These are phyloP conservation scores for Embiotoca jacksoni DNA, from an alignment of 2,113 vertebrate species.

Conservation along the genomic window DNA sequence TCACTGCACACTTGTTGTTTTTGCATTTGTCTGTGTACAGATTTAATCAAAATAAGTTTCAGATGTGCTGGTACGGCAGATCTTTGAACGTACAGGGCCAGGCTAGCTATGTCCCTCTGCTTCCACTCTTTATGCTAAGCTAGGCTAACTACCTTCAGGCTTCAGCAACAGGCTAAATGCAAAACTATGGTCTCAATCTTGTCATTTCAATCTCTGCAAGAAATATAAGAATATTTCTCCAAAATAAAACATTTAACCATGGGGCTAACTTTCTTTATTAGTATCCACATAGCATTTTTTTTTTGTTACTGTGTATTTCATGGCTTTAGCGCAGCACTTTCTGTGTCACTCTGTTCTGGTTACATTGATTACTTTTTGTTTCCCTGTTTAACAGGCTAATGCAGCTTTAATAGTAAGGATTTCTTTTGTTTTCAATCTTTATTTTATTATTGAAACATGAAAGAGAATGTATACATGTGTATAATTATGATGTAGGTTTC, in stretches of 20 bases:
- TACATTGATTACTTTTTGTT: background rate
- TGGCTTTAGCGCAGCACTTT: conserved; percentile 43
- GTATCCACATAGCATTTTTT: background rate
- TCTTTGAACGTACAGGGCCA: background rate
- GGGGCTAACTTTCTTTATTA: conserved; percentile 8
- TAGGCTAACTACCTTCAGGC: background rate
- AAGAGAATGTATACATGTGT: conserved; percentile 8
- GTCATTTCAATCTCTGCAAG: background rate
- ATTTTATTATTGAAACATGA: conserved; percentile 17
- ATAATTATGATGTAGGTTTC: background rate
- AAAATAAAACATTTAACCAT: background rate
- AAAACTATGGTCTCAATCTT: background rate
- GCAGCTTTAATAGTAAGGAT: background rate
- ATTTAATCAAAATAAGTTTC: no score
- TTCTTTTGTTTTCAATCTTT: background rate
- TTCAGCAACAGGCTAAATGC: background rate
- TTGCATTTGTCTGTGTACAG: no score
- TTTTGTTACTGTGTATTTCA: conserved; percentile 7
- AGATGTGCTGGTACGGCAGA: no score
- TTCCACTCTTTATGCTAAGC: conserved; percentile 1
- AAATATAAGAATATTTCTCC: background rate
- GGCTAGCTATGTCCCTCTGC: background rate
- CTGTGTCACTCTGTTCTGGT: background rate
- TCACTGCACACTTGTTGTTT: no score
- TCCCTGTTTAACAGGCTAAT: background rate